A percentile compares a stretch with the other conserved stretches of the same genome.
phyloP scores from a whole-genome alignment of 30 jellyfish, hydroid and myxozoan genomes.

The Hydractinia symbiolongicarpus region DNA sequence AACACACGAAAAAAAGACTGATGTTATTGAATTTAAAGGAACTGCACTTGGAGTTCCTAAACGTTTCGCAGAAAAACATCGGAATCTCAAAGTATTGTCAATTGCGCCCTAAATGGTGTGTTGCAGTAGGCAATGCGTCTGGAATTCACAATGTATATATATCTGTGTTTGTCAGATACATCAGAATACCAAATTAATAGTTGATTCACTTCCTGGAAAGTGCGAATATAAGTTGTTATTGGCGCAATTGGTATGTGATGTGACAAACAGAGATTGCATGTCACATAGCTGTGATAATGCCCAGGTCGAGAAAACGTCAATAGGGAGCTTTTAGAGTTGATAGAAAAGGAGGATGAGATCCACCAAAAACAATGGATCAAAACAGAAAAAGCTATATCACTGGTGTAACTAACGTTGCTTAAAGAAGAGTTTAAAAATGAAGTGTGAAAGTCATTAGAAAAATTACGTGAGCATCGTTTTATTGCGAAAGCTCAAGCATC shows the following conservation, averaged over 20 bases:
- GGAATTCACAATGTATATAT: slow-evolving; percentile 28
- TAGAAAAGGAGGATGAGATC: background rate
- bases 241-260: slow-evolving; percentile 24
- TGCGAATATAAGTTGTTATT: slow-evolving; percentile 6
- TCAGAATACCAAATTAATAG: slow-evolving; percentile 15
- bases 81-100: slow-evolving; percentile 7
- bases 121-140: slow-evolving; percentile 10
- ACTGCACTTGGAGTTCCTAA: slow-evolving; percentile 3
- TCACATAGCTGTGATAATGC: no score
- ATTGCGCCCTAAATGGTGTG: slow-evolving; percentile 12
- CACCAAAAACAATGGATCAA: background rate
- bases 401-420: background rate
- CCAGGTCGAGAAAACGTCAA: background rate
- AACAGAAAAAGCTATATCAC: background rate
- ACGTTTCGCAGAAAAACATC: background rate
- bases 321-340: background rate
- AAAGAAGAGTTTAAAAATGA: background rate
- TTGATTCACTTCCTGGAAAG: slow-evolving; percentile 4
- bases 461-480: background rate
- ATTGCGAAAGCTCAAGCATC: background rate
- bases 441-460: background rate
- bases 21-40: slow-evolving; percentile 10
- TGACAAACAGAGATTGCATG: slow-evolving; percentile 1
- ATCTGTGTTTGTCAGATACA: slow-evolving; percentile 24
- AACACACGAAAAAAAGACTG: slow-evolving; percentile 12